Base-by-base conservation (phyloP, 2,797 vertebrate species). In the Liasis olivaceus region DNA sequence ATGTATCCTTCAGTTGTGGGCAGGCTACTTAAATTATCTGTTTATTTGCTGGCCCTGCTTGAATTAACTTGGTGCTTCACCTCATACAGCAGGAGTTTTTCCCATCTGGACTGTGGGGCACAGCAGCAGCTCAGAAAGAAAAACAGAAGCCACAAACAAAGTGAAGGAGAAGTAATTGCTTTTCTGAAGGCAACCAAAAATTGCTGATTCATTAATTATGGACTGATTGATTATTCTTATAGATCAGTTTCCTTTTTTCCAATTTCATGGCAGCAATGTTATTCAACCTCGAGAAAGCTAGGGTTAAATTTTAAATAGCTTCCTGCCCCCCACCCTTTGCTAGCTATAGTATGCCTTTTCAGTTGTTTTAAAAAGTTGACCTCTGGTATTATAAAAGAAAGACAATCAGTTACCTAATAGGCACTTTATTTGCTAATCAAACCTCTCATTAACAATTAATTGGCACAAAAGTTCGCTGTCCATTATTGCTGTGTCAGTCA, bases 361-460 rank as follows among this genome's bases (percentile, higher is more conserved):
- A 64, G 92, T 72, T 24, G 51, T 56, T 89, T 84, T 89, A 91
- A 94, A 90, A 95, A 5, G 90, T 95, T 96, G 97, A 97, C 97
- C 97, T 97, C 96, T 96, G 95, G 93, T 97, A 94, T 97, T 97
- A 95, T 96, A 95, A 97, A 96, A 98, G 97, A 98, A 98, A 98
- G 98, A 98, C 98, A 98, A 97, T 97, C 97, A 97, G 98, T 98
- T 98, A 98, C 98, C 97, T 98, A 98, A 98, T 97, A 98, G 98
- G 97, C 96, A 94, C 97, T 97, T 97, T 97, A 98, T 98, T 98
- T 98, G 98, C 98, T 98, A 98, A 99, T 98, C 98, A 99, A 98
- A 98, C 98, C 98, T 97, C 98, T 98, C 98, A 99, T 99, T 98
- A 99, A 99, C 98, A 98, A 99, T 99, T 99, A 98, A 99, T 97